Evolutionary conservation across 2,797 vertebrate species (phyloP).

Genomic region (Sparidentex hasta): DNA sequence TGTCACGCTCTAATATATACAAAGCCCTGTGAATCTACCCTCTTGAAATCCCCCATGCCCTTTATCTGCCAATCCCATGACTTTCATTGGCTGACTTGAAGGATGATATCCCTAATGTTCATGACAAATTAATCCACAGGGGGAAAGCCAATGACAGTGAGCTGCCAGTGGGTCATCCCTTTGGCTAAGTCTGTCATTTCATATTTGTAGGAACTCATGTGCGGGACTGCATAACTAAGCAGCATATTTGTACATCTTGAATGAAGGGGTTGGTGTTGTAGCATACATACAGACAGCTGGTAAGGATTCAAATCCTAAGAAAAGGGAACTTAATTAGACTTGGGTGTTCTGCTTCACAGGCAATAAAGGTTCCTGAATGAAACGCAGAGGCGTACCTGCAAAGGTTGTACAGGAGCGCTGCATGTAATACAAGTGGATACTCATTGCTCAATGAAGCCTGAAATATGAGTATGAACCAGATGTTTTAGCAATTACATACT

Average conservation of each 20-base stretch:
- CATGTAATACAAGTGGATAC: conserved; percentile 19
- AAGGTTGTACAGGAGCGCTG: neutral
- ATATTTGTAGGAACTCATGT: conserved; percentile 78
- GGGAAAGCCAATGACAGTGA: conserved; percentile 87
- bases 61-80: conserved; percentile 86
- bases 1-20: conserved; percentile 82
- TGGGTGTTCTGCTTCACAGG: conserved; percentile 50
- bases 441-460: neutral
- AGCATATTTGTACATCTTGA: conserved; percentile 76
- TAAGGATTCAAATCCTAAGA: conserved; percentile 44
- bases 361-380: conserved; percentile 49
- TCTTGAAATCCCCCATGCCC: conserved; percentile 83
- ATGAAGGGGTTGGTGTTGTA: conserved; percentile 45
- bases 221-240: conserved; percentile 77
- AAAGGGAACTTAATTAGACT: conserved; percentile 62
- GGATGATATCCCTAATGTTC: conserved; percentile 90
- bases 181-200: conserved; percentile 87
- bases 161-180: conserved; percentile 85
- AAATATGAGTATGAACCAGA: neutral
- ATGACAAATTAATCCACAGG: conserved; percentile 90
- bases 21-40: conserved; percentile 78
- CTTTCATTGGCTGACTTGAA: conserved; percentile 87
- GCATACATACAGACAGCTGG: conserved; percentile 37
- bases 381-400: conserved; percentile 8
- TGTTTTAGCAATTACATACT: conserved; percentile 3